Base-by-base conservation (phyloP, 2,888 invertebrate genomes). In the Hirtodrosophila trivittata region DNA sequence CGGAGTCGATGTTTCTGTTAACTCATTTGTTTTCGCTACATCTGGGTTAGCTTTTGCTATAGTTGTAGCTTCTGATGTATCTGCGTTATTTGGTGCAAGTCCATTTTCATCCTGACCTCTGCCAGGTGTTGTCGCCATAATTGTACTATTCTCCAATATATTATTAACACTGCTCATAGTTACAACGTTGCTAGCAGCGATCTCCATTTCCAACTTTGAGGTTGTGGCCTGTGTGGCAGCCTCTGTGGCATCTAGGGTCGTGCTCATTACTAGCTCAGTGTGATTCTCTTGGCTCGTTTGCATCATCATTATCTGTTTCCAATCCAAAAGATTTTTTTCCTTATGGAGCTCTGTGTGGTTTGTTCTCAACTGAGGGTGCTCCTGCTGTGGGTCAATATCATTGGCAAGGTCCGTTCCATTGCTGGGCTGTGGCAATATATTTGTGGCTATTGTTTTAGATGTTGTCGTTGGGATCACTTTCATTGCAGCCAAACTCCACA, bases 401-500 rank as follows among this genome's bases (percentile, higher is more conserved):
- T 86, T 77, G 16, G 42, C 41, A 9, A 72, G 12, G 13, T 72
- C 70, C 1, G 54, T 43, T n/a, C 47, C 41, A 14, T 65, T 63
- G 1, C 16, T 7, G 32, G 39, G 7, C 32, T 35, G 14, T 1
- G 50, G 54, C 47, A 41, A 10, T 1, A 45, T 52, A n/a, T 45
- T 45, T n/a, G 67, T 57, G 0, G 41, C 51, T 10, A 30, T 21
- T 21, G 60, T 26, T 9, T 51, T 39, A 18, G 58, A 26, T 45
- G 54, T 60, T 58, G 25, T 33, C 3, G 25, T 33, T 5, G 87
- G 87, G 45, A 88, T 80, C 30, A 80, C 64, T 80, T 89, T 89
- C 85, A 90, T 83, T 7, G 85, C 81, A 0, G 88, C 89, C 47
- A 90, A 65, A 25, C 88, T 87, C 89, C 90, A 91, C 0, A 82